Base-by-base conservation (phyloP, 1,140 invertebrate genomes). In the Brachionus plicatilis region DNA sequence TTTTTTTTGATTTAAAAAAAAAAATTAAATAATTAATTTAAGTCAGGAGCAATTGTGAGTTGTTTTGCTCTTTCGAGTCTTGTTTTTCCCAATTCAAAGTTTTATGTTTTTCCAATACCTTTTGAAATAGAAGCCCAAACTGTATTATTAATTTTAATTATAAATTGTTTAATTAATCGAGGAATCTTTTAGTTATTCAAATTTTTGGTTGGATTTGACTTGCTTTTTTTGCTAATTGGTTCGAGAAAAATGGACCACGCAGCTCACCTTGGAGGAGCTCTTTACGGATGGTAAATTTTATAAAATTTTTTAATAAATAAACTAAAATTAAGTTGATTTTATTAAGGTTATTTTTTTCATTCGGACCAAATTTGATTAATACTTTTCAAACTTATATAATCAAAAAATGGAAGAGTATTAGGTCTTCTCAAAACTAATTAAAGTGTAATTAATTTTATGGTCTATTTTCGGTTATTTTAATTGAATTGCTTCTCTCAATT, bases 21-120 rank as follows among this genome's bases (percentile, higher is more conserved):
- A 60, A 37, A n/a, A 17, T 24, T 20, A 29, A 24, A 24, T 5
- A 14, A 20, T 45, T 27, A 14, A n/a, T 78, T 78, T 56, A 50
- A 82, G 79, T 82, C 79, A 20, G 79, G 79, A 29, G 53, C 79
- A 24, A 68, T 82, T 20, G 65, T 82, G 7, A 68, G 53, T 20
- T 82, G 79, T 45, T 82, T 82, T 82, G 79, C 79, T 43, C 24
- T 82, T 3, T 60, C 65, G 20, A 82, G 79, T 27, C 65, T 82
- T 68, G 53, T 82, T 43, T 68, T 65, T 60, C 79, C 79, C 0
- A 17, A 68, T 65, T 68, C 53, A 41, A 82, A 68, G 20, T 82
- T 82, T 68, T 82, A 82, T 29, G 79, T 82, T 20, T 82, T 82
- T 65, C 79, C 79, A 5, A 82, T 82, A 17, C 79, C 79, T 3